Percentiles rank a stretch among this genome's conserved stretches.
phyloP scores from a whole-genome alignment of 2,888 invertebrate genomes.

The Hypercompe scribonia region DNA sequence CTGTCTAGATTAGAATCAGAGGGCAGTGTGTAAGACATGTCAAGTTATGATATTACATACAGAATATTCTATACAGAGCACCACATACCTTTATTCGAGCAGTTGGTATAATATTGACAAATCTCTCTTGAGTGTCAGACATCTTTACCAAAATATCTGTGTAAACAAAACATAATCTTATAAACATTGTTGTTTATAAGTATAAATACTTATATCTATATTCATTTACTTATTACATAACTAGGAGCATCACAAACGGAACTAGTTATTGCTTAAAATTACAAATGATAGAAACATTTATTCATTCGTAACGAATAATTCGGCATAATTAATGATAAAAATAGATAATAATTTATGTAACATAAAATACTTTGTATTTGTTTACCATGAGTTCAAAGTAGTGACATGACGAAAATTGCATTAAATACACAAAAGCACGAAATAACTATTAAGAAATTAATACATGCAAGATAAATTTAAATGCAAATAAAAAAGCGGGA shows the following conservation, averaged over 20 bases:
- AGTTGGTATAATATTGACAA: constrained; percentile 62
- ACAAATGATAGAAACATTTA: too few species aligned
- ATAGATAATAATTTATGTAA: neutral
- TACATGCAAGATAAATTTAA: constrained; percentile 42
- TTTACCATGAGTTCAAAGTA: constrained; percentile 11
- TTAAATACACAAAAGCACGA: neutral
- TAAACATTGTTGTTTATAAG: neutral
- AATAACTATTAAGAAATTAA: constrained; percentile 5
- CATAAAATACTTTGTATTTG: neutral
- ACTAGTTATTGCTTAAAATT: neutral
- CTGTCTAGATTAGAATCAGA: too few species aligned
- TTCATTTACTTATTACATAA: too few species aligned
- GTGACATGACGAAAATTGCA: neutral
- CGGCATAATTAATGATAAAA: neutral
- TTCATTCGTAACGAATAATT: neutral
- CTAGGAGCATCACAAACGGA: neutral
- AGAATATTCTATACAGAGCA: neutral
- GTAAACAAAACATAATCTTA: neutral
- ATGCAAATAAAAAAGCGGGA: constrained; percentile 66
- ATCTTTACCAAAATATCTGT: constrained; percentile 22
- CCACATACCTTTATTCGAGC: constrained; percentile 62
- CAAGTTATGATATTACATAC: too few species aligned
- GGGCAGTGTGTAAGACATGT: too few species aligned
- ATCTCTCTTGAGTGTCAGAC: constrained; percentile 47
- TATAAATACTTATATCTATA: too few species aligned